Conservation (phyloP, 2,113 vertebrate genomes). For the Xiphias gladius region DNA sequence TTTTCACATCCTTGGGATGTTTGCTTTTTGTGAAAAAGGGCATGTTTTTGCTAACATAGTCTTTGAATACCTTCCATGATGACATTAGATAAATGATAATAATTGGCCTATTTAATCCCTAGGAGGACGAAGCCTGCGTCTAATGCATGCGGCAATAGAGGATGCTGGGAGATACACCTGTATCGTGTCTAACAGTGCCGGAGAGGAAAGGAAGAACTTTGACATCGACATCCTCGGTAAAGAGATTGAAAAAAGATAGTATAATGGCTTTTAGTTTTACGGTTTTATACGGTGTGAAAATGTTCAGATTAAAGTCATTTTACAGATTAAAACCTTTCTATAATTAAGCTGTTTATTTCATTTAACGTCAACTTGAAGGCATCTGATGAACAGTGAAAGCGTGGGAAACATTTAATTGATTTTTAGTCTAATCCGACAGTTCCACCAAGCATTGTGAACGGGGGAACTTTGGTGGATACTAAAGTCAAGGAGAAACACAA, state of each 20-base stretch:
- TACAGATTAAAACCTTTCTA: neutral
- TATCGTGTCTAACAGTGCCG: slow-evolving; percentile 90
- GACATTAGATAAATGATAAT: slow-evolving; percentile 6
- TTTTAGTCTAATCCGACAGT: slow-evolving; percentile 79
- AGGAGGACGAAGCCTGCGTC: slow-evolving; percentile 91
- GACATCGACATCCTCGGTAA: slow-evolving; percentile 89
- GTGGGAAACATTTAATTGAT: slow-evolving; percentile 22
- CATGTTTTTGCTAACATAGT: neutral
- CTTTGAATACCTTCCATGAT: slow-evolving; percentile 12
- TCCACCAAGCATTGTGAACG: slow-evolving; percentile 89
- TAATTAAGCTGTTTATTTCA: neutral
- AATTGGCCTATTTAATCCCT: slow-evolving; percentile 20
- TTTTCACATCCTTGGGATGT: neutral
- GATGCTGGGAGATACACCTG: slow-evolving; percentile 92
- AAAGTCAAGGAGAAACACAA: slow-evolving; percentile 92
- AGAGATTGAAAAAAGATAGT: neutral
- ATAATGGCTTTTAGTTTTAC: neutral
- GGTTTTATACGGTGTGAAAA: neutral
- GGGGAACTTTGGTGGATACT: slow-evolving; percentile 87
- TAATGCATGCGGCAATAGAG: slow-evolving; percentile 84
- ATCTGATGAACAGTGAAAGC: neutral
- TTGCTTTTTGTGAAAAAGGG: neutral
- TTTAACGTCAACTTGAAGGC: neutral
- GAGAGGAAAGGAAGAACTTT: slow-evolving; percentile 91
- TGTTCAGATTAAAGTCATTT: neutral